A percentile compares a stretch with the other conserved stretches of the same genome.
Evolutionary conservation across 1,140 invertebrate genomes (phyloP).

Genomic region (Stegodyphus mimosarum): DNA sequence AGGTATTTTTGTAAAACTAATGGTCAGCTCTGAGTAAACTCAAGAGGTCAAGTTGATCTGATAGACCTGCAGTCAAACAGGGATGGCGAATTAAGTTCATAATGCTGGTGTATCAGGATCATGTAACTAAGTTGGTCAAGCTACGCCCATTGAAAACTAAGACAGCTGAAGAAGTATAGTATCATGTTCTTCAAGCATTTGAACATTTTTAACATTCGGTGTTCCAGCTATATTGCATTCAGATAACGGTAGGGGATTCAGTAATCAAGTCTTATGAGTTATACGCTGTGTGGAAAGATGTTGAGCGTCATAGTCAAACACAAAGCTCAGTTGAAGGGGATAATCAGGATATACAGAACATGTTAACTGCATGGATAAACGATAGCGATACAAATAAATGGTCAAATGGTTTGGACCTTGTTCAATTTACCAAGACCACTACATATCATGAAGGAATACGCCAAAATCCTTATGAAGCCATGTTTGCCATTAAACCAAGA

Average conservation of each 20-base stretch:
- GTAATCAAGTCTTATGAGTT: constrained; percentile 34
- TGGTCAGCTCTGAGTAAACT: constrained; percentile 43
- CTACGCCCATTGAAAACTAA: background rate
- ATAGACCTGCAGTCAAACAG: constrained; percentile 25
- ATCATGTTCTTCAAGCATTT: constrained; percentile 10
- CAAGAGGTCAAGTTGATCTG: constrained; percentile 44
- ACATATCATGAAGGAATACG: constrained; percentile 9
- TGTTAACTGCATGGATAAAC: constrained; percentile 37
- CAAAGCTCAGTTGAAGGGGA: background rate
- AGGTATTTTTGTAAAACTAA: constrained; percentile 55
- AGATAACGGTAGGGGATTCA: constrained; percentile 6
- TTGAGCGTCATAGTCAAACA: constrained; percentile 24
- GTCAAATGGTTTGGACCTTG: constrained; percentile 19
- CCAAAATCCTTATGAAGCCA: constrained; percentile 37
- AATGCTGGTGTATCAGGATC: constrained; percentile 60
- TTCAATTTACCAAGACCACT: constrained; percentile 38
- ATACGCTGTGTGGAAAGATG: constrained; percentile 37
- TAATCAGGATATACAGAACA: constrained; percentile 33
- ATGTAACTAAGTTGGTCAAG: constrained; percentile 24
- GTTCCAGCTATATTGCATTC: constrained; percentile 22
- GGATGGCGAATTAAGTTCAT: constrained; percentile 50
- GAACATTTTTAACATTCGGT: background rate
- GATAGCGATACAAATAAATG: constrained; percentile 60
- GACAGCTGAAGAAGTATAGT: constrained; percentile 3
- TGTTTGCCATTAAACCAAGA: constrained; percentile 45